Conservation (phyloP, 2,888 invertebrate species). For the Ennomos erosarius region DNA sequence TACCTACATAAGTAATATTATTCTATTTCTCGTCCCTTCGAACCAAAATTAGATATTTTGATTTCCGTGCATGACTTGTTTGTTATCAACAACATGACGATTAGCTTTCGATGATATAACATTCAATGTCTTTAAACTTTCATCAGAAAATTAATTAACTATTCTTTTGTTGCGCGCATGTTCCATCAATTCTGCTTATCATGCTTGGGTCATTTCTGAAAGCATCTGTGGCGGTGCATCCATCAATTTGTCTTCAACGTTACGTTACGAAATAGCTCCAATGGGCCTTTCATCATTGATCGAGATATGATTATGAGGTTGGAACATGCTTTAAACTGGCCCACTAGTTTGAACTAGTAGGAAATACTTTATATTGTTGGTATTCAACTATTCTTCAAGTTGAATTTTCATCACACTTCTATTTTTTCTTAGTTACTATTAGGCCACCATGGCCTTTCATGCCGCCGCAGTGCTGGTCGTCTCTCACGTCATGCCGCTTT, state of each 20-base stretch:
- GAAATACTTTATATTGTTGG: too few species aligned
- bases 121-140: constrained; percentile 64
- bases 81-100: constrained; percentile 30
- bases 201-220: constrained; percentile 58
- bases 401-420: not conserved
- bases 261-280: constrained; percentile 61
- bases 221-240: constrained; percentile 58
- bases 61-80: too few species aligned
- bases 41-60: too few species aligned
- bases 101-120: constrained; percentile 56
- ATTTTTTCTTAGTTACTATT: too few species aligned
- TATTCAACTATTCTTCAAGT: too few species aligned
- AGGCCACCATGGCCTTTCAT: too few species aligned
- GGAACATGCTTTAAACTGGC: constrained; percentile 1
- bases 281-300: constrained; percentile 61
- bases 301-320: constrained; percentile 42
- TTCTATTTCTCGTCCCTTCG: too few species aligned
- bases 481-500: too few species aligned
- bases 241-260: constrained; percentile 69
- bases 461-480: too few species aligned
- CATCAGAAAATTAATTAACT: constrained; percentile 77
- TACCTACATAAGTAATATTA: too few species aligned
- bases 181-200: constrained; percentile 79
- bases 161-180: constrained; percentile 72
- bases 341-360: constrained; percentile 12